Base-by-base conservation (phyloP, 2,797 vertebrate species). In the Heliangelus exortis region DNA sequence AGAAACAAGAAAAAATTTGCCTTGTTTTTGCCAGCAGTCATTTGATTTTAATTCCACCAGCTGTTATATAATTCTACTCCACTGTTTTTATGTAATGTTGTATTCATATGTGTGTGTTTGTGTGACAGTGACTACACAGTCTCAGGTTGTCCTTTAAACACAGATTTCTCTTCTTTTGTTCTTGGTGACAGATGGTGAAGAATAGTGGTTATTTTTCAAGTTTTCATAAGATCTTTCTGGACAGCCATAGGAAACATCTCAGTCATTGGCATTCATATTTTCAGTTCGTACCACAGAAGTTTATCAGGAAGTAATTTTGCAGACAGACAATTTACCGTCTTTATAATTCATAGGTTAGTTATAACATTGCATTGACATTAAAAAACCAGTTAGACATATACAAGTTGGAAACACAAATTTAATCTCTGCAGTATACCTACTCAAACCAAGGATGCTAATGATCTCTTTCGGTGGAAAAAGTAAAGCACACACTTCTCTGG, bases 271-370 rank as follows among this genome's bases (percentile, higher is more conserved):
- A 94, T 97, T 97, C 94, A 91, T 98, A 96, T 95, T 96, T 96
- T 92, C 83, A 94, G 95, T 85, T 95, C 95, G 94, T 92, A 95
- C 96, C 97, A 93, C 36, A 66, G 92, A 95, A 98, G 97, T 98
- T 98, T 98, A 98, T 98, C 98, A 98, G 97, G 97, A 98, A 97
- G 79, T 98, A 97, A 96, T 98, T 98, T 98, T 93, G 45, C 73
- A 91, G 92, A 95, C 96, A 92, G 96, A 97, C 97, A 98, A 98
- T 97, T 97, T 98, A 97, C 95, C 97, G 94, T 97, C 97, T 98
- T 93, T 72, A 71, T 67, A 3, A 97, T 97, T 58, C 75, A 8
- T 59, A 85, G 10, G 50, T 58, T 73, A 84, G 94, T 96, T 93
- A 47, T 91, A 96, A 93, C 93, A 93, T 96, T 92, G 48, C 95